These are phyloP conservation scores for Ichneumon xanthorius DNA, from an alignment of 2,888 invertebrate genomes.

Conservation along the genomic window DNA sequence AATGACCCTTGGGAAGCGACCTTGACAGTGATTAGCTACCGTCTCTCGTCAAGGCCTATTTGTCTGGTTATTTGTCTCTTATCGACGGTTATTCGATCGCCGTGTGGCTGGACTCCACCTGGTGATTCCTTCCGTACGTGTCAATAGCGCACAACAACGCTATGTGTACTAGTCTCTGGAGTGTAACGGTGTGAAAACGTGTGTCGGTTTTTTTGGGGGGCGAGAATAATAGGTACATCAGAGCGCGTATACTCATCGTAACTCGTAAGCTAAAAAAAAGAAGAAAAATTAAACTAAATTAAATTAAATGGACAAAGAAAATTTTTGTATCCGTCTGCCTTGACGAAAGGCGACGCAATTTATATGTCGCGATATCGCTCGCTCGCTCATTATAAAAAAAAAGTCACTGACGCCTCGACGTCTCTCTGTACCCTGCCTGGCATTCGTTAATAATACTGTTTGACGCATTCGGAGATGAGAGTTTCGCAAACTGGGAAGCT, in stretches of 20 bases:
- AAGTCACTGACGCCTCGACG: slow-evolving; percentile 2
- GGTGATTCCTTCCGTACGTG: slow-evolving; percentile 81
- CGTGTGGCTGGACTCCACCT: slow-evolving; percentile 84
- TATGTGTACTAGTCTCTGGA: slow-evolving; percentile 73
- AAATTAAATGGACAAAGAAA: background rate
- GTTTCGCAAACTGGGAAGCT: background rate
- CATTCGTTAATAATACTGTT: slow-evolving; percentile 15
- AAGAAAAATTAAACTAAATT: slow-evolving; percentile 3
- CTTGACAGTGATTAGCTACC: slow-evolving; percentile 85
- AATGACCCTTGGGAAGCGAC: slow-evolving; percentile 88
- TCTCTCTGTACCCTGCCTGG: slow-evolving; percentile 6
- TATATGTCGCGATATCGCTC: background rate
- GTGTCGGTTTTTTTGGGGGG: slow-evolving; percentile 11
- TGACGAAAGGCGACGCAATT: background rate
- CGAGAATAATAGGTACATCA: background rate
- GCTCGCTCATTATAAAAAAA: background rate
- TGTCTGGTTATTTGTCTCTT: slow-evolving; percentile 80
- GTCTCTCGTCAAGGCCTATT: slow-evolving; percentile 84
- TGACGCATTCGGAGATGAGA: background rate
- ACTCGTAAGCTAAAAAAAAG: slow-evolving; percentile 13
- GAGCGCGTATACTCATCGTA: slow-evolving; percentile 26
- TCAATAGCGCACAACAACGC: slow-evolving; percentile 82
- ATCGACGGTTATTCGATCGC: slow-evolving; percentile 82
- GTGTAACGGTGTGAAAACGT: slow-evolving; percentile 56
- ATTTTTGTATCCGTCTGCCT: slow-evolving; percentile 6